These are phyloP conservation scores for Drosophila dives DNA, from an alignment of 2,888 invertebrate genomes.

Conservation along the genomic window DNA sequence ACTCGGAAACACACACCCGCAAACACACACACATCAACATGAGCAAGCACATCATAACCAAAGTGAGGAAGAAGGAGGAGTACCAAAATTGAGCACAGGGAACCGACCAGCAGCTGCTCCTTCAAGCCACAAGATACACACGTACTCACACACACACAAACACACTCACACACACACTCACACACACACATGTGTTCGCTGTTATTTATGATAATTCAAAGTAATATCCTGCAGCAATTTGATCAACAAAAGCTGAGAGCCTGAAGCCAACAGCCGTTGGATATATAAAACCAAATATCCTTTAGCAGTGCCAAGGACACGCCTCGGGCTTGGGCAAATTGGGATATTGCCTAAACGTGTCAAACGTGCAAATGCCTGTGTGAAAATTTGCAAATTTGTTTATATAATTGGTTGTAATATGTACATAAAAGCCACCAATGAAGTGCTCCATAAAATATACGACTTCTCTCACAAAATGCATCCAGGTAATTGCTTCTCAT, in stretches of 20 bases:
- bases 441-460: conserved; percentile 25
- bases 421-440: conserved; percentile 14
- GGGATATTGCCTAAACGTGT: conserved; percentile 69
- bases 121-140: conserved; percentile 31
- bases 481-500: conserved; percentile 2
- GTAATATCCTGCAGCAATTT: conserved; percentile 78
- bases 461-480: not conserved
- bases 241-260: conserved; percentile 68
- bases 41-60: conserved; percentile 27
- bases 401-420: conserved; percentile 61
- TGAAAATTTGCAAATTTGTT: conserved; percentile 72
- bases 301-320: conserved; percentile 37
- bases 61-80: conserved; percentile 26
- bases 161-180: conserved; percentile 7
- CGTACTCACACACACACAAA: conserved; percentile 5
- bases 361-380: conserved; percentile 64
- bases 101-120: conserved; percentile 61
- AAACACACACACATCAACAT: conserved; percentile 22
- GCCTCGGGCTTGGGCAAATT: not conserved
- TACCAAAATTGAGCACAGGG: conserved; percentile 23
- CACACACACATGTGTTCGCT: conserved; percentile 38
- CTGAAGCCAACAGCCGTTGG: conserved; percentile 19
- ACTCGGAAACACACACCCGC: too few relatives aligned
- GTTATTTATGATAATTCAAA: conserved; percentile 78
- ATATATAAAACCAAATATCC: conserved; percentile 68